A percentile compares a stretch with the other conserved stretches of the same genome.
These are phyloP conservation scores for Amphimedon queenslandica DNA, from an alignment of 37 sponge, comb jelly and placozoan genomes.

Conservation along the genomic window DNA sequence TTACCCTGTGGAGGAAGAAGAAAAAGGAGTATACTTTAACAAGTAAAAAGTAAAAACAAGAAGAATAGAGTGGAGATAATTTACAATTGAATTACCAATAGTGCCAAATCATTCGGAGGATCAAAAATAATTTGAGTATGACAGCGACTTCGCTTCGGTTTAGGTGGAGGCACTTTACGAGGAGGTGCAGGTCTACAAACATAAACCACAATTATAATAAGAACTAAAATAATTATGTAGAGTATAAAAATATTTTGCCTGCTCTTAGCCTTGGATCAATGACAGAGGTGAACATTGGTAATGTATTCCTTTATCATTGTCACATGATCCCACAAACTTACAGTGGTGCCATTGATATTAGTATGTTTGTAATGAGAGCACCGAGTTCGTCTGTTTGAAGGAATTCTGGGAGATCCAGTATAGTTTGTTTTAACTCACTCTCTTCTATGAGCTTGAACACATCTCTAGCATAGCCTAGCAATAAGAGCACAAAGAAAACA, in stretches of 20 bases:
- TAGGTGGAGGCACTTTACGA: constrained; percentile 16
- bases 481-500: no score
- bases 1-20: no score
- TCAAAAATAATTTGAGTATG: neutral
- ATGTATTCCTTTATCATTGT: no score
- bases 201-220: neutral
- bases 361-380: neutral
- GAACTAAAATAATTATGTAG: neutral
- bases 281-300: no score
- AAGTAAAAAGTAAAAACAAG: no score
- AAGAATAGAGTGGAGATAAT: no score
- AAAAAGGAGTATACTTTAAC: no score
- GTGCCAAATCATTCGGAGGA: no score
- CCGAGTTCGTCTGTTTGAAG: neutral
- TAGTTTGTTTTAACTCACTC: neutral
- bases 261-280: no score
- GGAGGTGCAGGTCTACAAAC: neutral
- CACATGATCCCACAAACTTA: no score
- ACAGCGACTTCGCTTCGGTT: neutral
- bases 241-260: no score
- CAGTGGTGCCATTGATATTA: neutral
- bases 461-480: neutral
- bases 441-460: neutral
- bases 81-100: no score
- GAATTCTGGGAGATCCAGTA: neutral